Evolutionary conservation across 2,113 vertebrate species (phyloP), one percentile per base, ranked within the genome.

Genomic region (Cacatua alba): DNA sequence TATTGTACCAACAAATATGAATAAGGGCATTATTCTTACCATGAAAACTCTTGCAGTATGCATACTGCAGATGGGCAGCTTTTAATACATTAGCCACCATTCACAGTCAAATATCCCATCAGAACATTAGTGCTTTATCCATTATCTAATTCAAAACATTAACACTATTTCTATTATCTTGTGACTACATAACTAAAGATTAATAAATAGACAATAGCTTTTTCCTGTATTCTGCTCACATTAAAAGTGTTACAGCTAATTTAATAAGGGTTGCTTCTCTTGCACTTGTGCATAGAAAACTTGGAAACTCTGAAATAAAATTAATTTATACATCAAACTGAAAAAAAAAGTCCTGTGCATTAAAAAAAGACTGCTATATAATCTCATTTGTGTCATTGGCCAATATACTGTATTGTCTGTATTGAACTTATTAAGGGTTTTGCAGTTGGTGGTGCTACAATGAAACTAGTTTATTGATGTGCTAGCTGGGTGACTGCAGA

Each of bases 381-480:
- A 96, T 94, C 52, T 95, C 24, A 43, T 82, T 95, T 92, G n/a
- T 97, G 75, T 76, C 67, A 67, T 65, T 96, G 92, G 71, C 71
- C 97, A 96, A 94, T 75, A 82, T 48, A 74, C n/a, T 62, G 8
- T 81, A n/a, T 80, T 92, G 57, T 95, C 81, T 90, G 68, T 72
- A 74, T 46, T 85, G 79, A 97, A 94, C 23, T 96, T 97, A 63
- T 55, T 93, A 94, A 84, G 92, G 31, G 43, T 69, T 95, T 92
- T 91, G 65, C 86, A 92, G 81, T 82, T 96, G 69, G 59, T 97
- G 49, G 62, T 97, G 92, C 69, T 92, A 57, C 77, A 74, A 89
- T 78, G 81, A 96, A 97, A 97, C 28, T 94, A 74, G 53, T 97
- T 96, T 95, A 76, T 92, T 1, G 57, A 80, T 88, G 67, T 92